phyloP scores from a whole-genome alignment of 2,888 invertebrate genomes.

The Chymomyza procnemis region DNA sequence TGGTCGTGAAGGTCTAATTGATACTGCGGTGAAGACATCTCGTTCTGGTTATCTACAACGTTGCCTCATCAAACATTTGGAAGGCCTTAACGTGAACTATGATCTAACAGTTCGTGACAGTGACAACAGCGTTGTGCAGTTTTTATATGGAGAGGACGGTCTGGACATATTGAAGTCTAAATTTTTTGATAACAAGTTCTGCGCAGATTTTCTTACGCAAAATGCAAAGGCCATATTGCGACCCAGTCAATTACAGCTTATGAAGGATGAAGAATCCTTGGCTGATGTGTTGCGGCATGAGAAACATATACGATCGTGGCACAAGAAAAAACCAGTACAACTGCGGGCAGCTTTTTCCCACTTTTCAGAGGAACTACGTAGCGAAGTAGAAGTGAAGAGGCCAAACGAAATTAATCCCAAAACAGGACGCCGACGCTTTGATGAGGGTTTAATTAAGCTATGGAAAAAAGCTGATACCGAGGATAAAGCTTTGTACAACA shows the following conservation, averaged over 20 bases:
- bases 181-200: slow-evolving; percentile 85
- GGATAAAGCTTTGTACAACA: slow-evolving; percentile 79
- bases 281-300: slow-evolving; percentile 80
- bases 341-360: slow-evolving; percentile 81
- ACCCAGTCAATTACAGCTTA: slow-evolving; percentile 80
- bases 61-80: slow-evolving; percentile 98
- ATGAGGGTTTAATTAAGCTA: slow-evolving; percentile 82
- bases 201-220: slow-evolving; percentile 88
- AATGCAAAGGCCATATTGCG: slow-evolving; percentile 86
- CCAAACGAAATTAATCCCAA: slow-evolving; percentile 79
- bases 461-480: slow-evolving; percentile 84
- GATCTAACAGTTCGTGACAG: slow-evolving; percentile 97
- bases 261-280: slow-evolving; percentile 81
- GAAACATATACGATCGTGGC: slow-evolving; percentile 83
- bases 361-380: slow-evolving; percentile 81
- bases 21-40: slow-evolving; percentile 99
- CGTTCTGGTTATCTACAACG: slow-evolving; percentile 98
- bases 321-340: slow-evolving; percentile 79
- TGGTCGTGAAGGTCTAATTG: slow-evolving; percentile 98
- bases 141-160: slow-evolving; percentile 95
- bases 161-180: slow-evolving; percentile 92
- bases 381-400: slow-evolving; percentile 79
- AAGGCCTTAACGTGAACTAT: slow-evolving; percentile 94
- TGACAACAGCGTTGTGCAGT: slow-evolving; percentile 94
- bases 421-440: slow-evolving; percentile 82